Conservation (phyloP, 2,888 invertebrate genomes). For the Folsomia candida region DNA sequence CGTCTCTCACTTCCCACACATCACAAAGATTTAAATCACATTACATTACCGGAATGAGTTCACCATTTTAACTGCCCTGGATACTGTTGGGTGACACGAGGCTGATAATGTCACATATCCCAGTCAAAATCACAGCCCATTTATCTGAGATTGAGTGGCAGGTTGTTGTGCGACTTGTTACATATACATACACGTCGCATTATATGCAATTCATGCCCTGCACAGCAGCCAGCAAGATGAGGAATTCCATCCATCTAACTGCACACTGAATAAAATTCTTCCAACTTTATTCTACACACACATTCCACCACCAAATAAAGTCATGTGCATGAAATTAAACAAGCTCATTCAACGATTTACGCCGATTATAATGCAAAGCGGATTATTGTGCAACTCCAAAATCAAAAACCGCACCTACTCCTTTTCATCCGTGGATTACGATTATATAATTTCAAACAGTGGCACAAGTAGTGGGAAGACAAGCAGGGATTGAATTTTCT, state of each 20-base stretch:
- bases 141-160: neutral
- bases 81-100: neutral
- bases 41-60: neutral
- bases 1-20: neutral
- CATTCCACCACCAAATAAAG: conserved; percentile 15
- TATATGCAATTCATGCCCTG: neutral
- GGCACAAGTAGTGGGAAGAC: neutral
- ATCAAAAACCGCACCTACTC: neutral
- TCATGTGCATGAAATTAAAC: neutral
- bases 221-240: neutral
- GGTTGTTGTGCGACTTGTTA: neutral
- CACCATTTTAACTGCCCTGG: neutral
- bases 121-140: neutral
- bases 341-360: neutral
- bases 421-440: neutral
- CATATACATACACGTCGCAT: no score
- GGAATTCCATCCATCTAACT: neutral
- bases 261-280: neutral
- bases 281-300: neutral
- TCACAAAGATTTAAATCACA: neutral
- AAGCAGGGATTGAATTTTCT: neutral
- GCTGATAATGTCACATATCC: neutral
- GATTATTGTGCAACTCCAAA: neutral
- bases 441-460: neutral
- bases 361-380: neutral